Base-by-base conservation (phyloP, 2,797 vertebrate species). In the Trachurus trachurus region DNA sequence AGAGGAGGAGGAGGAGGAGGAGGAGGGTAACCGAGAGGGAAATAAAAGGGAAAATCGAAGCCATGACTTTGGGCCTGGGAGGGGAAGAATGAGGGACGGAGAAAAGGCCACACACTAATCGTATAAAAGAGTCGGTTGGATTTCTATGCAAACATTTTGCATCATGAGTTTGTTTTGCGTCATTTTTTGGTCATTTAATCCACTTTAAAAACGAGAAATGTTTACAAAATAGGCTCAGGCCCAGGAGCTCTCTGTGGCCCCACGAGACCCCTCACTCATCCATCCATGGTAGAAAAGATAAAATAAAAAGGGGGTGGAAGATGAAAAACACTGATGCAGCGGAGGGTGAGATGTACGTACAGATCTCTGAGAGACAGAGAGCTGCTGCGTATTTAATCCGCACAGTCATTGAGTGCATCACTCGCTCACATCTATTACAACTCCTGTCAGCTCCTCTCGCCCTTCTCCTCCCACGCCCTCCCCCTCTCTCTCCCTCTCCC, bases 361-460 rank as follows among this genome's bases (percentile, higher is more conserved):
- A 54, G 45, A 61, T 56, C 57, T 65, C 29, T 9, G 66, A 63
- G 26, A 53, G 40, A 60, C 66, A 31, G 34, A 50, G 26, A 66
- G 59, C 74, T 40, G 73, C 63, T 44, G 60, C 49, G 47, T 37
- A 53, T 29, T 76, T n/a, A 71, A 72, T 68, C 72, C 57, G 21
- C 66, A 62, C 64, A 47, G 42, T 74, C 26, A 12, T 71, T 19
- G 15, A 71, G n/a, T 62, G 63, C 79, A 84, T 65, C 22, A 63
- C 79, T 45, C 50, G 57, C 57, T 77, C 2, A 59, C 79, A 85
- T 80, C 78, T 56, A 58, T 62, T 61, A 56, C 57, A 31, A 6
- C 60, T 73, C 49, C 45, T 64, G 72, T 85, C 81, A 69, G 63
- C 61, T 67, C 26, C 53, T 64, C 74, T 75, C 74, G 26, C 42